Conservation (phyloP, 2,113 vertebrate species). For the Sceloporus undulatus region DNA sequence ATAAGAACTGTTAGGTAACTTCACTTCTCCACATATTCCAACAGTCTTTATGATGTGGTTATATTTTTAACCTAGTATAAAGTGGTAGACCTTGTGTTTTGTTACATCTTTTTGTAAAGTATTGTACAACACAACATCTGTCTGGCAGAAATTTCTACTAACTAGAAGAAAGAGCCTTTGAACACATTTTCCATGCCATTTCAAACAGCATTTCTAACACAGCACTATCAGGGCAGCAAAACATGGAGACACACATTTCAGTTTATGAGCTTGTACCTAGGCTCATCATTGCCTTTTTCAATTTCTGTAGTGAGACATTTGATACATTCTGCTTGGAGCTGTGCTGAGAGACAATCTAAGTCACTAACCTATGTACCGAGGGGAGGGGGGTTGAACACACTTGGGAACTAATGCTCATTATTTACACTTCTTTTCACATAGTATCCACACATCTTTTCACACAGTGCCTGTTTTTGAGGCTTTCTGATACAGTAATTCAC, state of each 20-base stretch:
- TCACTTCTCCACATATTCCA: not conserved
- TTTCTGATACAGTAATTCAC: not conserved
- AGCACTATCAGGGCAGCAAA: not conserved
- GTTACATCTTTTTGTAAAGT: not conserved
- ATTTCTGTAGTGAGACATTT: not conserved
- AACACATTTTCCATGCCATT: not conserved
- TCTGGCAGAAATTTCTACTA: not conserved
- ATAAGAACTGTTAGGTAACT: not conserved
- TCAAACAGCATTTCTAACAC: not conserved
- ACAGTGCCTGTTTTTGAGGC: not conserved
- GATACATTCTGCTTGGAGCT: not conserved
- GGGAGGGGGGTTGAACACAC: too few relatives aligned
- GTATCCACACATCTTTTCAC: not conserved
- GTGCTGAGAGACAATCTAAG: not conserved
- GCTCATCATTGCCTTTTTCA: not conserved
- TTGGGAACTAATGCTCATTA: not conserved
- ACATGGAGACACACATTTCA: not conserved
- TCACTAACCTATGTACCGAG: too few relatives aligned
- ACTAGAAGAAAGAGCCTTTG: not conserved
- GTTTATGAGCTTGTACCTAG: not conserved
- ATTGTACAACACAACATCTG: not conserved
- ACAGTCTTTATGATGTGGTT: not conserved
- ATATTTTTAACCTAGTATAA: accelerated
- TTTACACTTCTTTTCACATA: not conserved
- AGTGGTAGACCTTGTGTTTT: not conserved